Evolutionary conservation across 2,113 vertebrate genomes (phyloP).

Genomic region (Melozone crissalis): DNA sequence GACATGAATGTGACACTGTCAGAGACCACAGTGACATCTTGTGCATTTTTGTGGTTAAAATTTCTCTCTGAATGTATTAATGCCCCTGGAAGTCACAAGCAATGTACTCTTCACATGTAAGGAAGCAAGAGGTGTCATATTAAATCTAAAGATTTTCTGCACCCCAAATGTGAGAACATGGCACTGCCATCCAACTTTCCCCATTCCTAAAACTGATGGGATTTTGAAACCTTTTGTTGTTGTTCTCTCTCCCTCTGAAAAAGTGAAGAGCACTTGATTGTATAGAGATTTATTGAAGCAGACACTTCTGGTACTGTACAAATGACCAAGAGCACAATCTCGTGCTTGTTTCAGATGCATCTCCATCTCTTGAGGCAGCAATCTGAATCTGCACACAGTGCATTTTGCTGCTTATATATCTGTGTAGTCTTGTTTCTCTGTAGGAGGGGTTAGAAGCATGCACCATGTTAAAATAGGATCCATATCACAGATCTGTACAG

Average conservation of each 20-base stretch:
- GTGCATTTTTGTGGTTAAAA: not conserved
- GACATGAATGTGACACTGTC: not conserved
- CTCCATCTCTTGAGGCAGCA: not conserved
- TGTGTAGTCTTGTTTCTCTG: not conserved
- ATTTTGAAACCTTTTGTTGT: not conserved
- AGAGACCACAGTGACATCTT: not conserved
- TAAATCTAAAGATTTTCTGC: not conserved
- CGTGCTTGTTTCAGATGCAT: not conserved
- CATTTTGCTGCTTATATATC: not conserved
- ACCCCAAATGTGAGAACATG: not conserved
- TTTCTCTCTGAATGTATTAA: not conserved
- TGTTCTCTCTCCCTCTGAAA: not conserved
- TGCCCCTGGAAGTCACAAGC: not conserved
- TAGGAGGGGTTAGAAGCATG: not conserved
- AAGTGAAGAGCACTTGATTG: not conserved
- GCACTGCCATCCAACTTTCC: not conserved
- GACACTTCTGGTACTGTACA: not conserved
- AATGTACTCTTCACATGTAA: rapidly evolving
- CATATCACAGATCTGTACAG: not conserved
- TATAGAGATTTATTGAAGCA: not conserved
- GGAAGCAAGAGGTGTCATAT: not conserved
- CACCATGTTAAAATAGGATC: not conserved
- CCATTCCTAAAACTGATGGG: not conserved
- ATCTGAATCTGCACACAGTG: not conserved
- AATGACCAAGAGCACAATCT: not conserved